Percentiles rank a stretch among this genome's conserved stretches.
phyloP scores from a whole-genome alignment of 37 sponge, comb jelly and placozoan species.

The Theonella swinhoei region DNA sequence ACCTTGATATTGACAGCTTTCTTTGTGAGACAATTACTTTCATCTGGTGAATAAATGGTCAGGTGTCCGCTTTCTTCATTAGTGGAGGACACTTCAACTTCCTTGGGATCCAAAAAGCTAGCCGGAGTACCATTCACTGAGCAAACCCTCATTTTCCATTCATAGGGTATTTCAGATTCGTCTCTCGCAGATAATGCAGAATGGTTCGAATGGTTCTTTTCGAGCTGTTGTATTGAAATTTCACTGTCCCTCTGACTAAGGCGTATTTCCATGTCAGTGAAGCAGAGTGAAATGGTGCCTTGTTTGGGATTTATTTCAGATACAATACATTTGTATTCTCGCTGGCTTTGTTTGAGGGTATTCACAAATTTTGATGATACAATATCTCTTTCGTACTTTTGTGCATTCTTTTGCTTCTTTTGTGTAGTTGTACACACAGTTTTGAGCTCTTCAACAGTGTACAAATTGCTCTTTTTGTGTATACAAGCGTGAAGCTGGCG shows the following conservation, averaged over 20 bases:
- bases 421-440: not conserved
- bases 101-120: not conserved
- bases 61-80: no score
- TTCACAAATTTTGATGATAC: not conserved
- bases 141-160: not conserved
- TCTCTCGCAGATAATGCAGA: not conserved
- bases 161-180: not conserved
- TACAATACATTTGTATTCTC: not conserved
- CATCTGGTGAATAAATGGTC: not conserved
- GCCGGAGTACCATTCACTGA: not conserved
- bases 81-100: not conserved
- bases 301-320: not conserved
- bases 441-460: conserved; percentile 1
- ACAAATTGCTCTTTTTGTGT: not conserved
- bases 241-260: not conserved
- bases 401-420: not conserved
- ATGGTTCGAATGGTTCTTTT: not conserved
- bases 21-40: not conserved
- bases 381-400: conserved; percentile 9
- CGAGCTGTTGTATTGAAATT: not conserved
- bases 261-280: not conserved
- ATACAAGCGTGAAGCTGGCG: conserved; percentile 12
- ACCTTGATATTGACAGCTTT: not conserved
- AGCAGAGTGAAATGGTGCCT: not conserved
- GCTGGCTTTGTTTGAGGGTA: not conserved